phyloP scores from a whole-genome alignment of 2,113 vertebrate genomes.

The Chaetodon trifascialis region DNA sequence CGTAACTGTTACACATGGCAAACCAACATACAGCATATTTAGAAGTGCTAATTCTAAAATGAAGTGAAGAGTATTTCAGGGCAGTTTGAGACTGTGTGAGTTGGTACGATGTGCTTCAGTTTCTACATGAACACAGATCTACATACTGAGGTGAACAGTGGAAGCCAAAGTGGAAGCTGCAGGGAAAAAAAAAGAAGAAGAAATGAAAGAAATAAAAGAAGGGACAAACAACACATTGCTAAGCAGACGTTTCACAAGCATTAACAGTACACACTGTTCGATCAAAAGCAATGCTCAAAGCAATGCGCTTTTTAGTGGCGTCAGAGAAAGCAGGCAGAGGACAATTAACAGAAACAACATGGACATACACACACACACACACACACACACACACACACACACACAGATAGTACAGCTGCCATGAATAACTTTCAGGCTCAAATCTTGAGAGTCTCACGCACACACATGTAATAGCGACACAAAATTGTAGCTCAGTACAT shows the following conservation, averaged over 20 bases:
- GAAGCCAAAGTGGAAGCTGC: slow-evolving; percentile 78
- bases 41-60: not conserved
- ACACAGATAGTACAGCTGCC: slow-evolving; percentile 8
- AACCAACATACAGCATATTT: slow-evolving; percentile 12
- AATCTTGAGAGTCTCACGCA: slow-evolving; percentile 8
- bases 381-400: slow-evolving; percentile 15
- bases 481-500: slow-evolving; percentile 11
- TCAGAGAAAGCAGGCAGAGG: slow-evolving; percentile 13
- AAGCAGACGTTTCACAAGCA: slow-evolving; percentile 51
- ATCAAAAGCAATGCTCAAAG: slow-evolving; percentile 51
- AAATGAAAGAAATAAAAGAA: slow-evolving; percentile 31
- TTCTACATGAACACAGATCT: slow-evolving; percentile 66
- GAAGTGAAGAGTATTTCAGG: not conserved
- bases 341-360: slow-evolving; percentile 23
- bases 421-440: slow-evolving; percentile 12
- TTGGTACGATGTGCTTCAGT: slow-evolving; percentile 32
- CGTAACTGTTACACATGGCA: slow-evolving; percentile 13
- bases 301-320: slow-evolving; percentile 27
- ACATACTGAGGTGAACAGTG: slow-evolving; percentile 79
- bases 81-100: not conserved
- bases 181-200: slow-evolving; percentile 23
- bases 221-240: slow-evolving; percentile 61
- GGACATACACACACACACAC: slow-evolving; percentile 14
- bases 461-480: slow-evolving; percentile 8
- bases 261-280: slow-evolving; percentile 8